Percentiles rank a stretch among this genome's conserved stretches.
These are phyloP conservation scores for Pilophorus perplexus DNA, from an alignment of 2,888 invertebrate genomes.

Conservation along the genomic window DNA sequence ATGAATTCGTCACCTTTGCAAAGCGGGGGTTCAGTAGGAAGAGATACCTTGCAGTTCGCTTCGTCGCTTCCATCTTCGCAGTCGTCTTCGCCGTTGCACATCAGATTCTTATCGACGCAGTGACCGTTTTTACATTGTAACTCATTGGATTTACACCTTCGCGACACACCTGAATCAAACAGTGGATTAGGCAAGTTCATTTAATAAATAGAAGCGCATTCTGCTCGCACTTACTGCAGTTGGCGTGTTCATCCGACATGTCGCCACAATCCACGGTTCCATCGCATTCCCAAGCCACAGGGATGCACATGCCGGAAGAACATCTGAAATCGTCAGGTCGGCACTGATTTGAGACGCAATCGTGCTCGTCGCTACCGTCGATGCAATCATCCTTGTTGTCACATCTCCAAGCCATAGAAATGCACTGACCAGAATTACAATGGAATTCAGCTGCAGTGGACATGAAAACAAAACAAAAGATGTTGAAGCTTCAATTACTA, in stretches of 20 bases:
- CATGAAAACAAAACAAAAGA: too few relatives aligned
- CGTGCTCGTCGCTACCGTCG: conserved; percentile 70
- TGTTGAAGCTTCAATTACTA: too few relatives aligned
- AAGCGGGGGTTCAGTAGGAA: too few relatives aligned
- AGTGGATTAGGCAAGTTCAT: too few relatives aligned
- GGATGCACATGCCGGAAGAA: conserved; percentile 52
- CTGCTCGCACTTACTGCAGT: conserved; percentile 38
- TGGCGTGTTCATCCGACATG: conserved; percentile 54
- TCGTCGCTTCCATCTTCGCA: conserved; percentile 53
- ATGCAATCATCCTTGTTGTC: conserved; percentile 72
- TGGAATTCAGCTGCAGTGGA: conserved; percentile 58
- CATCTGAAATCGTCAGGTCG: conserved; percentile 51
- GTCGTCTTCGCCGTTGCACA: conserved; percentile 51
- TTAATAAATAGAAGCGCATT: neutral
- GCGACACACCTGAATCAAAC: conserved; percentile 2
- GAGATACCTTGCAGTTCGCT: conserved; percentile 43
- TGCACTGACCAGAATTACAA: conserved; percentile 68
- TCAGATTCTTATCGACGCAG: conserved; percentile 58
- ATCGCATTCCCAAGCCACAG: conserved; percentile 54
- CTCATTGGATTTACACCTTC: neutral
- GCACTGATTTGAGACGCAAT: conserved; percentile 53
- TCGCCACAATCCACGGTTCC: conserved; percentile 52
- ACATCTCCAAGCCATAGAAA: conserved; percentile 54
- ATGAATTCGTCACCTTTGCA: conserved; percentile 27
- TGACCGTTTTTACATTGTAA: conserved; percentile 55